Conservation (phyloP, 2,888 invertebrate genomes). For the Lottia scabra region DNA sequence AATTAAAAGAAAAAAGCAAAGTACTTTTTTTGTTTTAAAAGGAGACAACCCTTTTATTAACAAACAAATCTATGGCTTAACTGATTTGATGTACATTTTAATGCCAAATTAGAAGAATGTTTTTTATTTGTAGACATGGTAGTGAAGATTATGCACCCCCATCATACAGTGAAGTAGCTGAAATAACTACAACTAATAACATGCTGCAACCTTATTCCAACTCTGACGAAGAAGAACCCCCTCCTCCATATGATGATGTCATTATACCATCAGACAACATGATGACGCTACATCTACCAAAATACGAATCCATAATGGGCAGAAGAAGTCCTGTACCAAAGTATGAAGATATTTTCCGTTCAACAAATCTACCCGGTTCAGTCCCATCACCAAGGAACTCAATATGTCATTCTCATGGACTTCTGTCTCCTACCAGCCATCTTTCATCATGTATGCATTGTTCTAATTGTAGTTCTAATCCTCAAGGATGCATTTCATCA, state of each 20-base stretch:
- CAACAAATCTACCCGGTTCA: background rate
- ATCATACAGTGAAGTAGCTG: slow-evolving; percentile 39
- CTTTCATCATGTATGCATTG: background rate
- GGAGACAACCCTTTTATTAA: too few relatives aligned
- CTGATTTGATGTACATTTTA: too few relatives aligned
- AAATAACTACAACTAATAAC: slow-evolving; percentile 24
- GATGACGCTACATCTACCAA: background rate
- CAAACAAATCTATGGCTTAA: too few relatives aligned
- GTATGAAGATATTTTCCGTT: background rate
- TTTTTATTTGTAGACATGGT: background rate
- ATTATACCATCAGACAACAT: slow-evolving; percentile 9
- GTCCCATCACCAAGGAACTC: background rate
- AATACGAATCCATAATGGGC: background rate
- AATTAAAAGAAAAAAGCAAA: too few relatives aligned
- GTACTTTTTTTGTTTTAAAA: too few relatives aligned
- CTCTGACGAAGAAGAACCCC: slow-evolving; percentile 33
- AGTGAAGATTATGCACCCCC: slow-evolving; percentile 39
- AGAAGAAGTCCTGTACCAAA: slow-evolving; percentile 1
- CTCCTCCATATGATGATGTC: slow-evolving; percentile 39
- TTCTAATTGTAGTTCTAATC: background rate
- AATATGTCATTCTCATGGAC: background rate
- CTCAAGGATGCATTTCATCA: background rate
- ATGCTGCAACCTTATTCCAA: slow-evolving; percentile 17
- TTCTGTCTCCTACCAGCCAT: background rate
- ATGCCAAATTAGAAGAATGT: background rate